Evolutionary conservation across 2,113 vertebrate genomes (phyloP), one percentile per base, ranked within the genome.

Genomic region (Lophius piscatorius): DNA sequence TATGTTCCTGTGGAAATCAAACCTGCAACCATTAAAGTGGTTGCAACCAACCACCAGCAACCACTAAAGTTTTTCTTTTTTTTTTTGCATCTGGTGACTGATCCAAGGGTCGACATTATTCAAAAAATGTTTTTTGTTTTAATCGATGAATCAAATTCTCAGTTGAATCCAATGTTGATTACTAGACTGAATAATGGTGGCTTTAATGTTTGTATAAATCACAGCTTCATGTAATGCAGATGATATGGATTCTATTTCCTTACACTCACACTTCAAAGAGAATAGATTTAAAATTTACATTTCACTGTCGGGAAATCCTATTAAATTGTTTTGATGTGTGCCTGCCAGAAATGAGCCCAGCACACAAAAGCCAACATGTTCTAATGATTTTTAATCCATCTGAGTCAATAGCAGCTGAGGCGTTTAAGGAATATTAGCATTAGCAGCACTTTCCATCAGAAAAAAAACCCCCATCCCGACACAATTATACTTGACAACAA

Each of bases 341-440:
- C 36, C 63, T 76, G 65, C 82, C 75, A 82, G 76, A 86, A 89
- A 83, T 64, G 34, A 81, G 83, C 68, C 77, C 58, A 62, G 18
- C 67, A 47, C 70, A 80, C 80, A 88, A 76, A 80, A 78, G 52
- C 75, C 80, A 80, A 83, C 80, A 82, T 81, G 80, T 87, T 87
- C 74, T 79, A 80, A 87, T 88, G 85, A 81, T 75, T 85, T 88
- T 81, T 81, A 91, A 90, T 89, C 82, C 82, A 45, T 80, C 77
- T 72, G 73, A 86, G 74, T 87, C 83, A 87, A 81, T 76, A 71
- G 55, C 70, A 80, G 42, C 68, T 17, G 69, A 69, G 86, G 81
- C 78, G 75, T 85, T 89, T 74, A 78, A 20, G 76, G 72, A 84
- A 89, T 63, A 71, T 89, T 71, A 72, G 58, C 62, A 49, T 78